Base-by-base conservation (phyloP, 2,113 vertebrate genomes). In the Trichechus manatus region DNA sequence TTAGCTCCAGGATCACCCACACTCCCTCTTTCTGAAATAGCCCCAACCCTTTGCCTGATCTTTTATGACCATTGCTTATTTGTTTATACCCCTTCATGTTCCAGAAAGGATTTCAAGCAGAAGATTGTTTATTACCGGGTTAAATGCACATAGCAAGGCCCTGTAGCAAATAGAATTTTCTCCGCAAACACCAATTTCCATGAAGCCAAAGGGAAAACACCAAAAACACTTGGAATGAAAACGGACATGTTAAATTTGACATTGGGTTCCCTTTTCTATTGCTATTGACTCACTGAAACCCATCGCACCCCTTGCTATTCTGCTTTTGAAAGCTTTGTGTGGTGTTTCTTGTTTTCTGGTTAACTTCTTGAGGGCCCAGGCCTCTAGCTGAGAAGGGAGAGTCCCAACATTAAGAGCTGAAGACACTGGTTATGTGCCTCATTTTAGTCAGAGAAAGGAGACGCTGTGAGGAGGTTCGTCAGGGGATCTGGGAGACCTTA, bases 121-220 rank as follows among this genome's bases (percentile, higher is more conserved):
- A 83, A 82, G 97, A 85, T 78, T 97, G 39, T 95, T 97, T 95
- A 95, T 97, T 82, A 91, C 89, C 14, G 0, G 61, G 33, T 74
- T 74, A 19, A 70, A 42, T 13, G 92, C 82, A 78, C 90, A 85
- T 89, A 85, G 82, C 2, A 2, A 81, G 72, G 44, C 74, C 91
- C 86, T 82, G 63, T 63, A 64, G 92, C 53, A 56, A 70, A 74
- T 5, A 50, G 80, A 27, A 83, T 22, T 39, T 78, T 72, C 86
- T 82, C 79, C 0, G 29, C 82, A 95, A 89, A 88, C 74, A 63
- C 63, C 39, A 79, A 79, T 50, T 66, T 81, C 93, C 78, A 20
- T 13, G 88, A 90, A 95, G 70, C 84, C 50, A 31, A 64, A 64
- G 36, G 13, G 75, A 92, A 89, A 68, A 68, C 31, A 68, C 81